Base-by-base conservation (phyloP, 2,888 invertebrate species). In the Agrenia bidenticulata region DNA sequence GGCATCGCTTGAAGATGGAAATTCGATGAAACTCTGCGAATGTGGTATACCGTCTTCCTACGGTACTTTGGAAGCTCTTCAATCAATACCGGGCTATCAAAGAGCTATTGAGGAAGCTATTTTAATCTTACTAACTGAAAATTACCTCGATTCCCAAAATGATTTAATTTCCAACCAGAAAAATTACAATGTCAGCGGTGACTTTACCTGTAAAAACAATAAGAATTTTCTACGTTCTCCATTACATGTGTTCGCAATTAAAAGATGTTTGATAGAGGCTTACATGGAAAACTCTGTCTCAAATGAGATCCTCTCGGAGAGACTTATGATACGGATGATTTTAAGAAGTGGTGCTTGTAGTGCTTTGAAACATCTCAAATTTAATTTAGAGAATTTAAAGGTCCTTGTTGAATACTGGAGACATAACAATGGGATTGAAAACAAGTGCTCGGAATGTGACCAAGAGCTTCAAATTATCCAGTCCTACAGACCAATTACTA, bases 181-280 rank as follows among this genome's bases (percentile, higher is more conserved):
- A 5, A 5, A 15, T 5, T 15, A 19, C 7, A n/a, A 27, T n/a
- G 32, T 27, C 4, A 24, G 2, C 17, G n/a, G 24, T 4, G 55
- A 15, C 21, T 21, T n/a, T 9, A 15, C 9, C 9, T 15, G 9
- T 45, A 11, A 5, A 15, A 51, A 23, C 21, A 24, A 23, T 51
- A 7, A 21, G 5, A 15, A 51, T 23, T 11, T 24, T 24, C 9
- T 51, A 51, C 9, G 51, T 17, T 11, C 21, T 23, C 45, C 45
- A 9, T 45, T 45, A 15, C 68, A 71, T 23, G 57, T 61, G 53
- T 74, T 72, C 64, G 74, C 72, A 2, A 74, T 74, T 72, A 55
- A 62, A 39, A 57, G 74, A 41, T 59, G 69, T 7, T 54, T 74
- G 2, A 23, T 74, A 17, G 67, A 69, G 17, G 55, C 63, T 2